phyloP scores from a whole-genome alignment of 2,888 invertebrate genomes.

The Aphrophora alni region DNA sequence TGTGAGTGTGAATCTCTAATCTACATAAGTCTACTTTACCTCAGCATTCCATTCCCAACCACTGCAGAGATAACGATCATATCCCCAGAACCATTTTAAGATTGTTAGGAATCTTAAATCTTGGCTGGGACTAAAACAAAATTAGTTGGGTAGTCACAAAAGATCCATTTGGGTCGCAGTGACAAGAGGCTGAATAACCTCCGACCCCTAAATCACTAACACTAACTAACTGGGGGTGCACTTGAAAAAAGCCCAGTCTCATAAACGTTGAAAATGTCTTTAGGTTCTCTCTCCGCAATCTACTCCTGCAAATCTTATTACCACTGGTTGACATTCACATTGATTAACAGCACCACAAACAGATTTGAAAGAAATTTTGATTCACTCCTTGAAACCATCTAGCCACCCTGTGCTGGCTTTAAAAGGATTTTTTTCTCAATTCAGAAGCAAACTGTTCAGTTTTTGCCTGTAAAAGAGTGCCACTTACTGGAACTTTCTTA shows the following conservation, averaged over 20 bases:
- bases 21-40: no score
- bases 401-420: constrained; percentile 3
- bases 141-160: no score
- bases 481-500: neutral
- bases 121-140: no score
- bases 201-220: no score
- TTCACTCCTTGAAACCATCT: constrained; percentile 4
- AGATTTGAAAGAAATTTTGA: constrained; percentile 12
- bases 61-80: no score
- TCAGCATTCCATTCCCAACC: no score
- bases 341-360: constrained; percentile 10
- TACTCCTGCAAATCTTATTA: neutral
- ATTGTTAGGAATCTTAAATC: no score
- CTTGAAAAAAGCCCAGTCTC: neutral
- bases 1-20: no score
- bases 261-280: neutral
- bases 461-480: neutral
- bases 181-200: no score
- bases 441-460: constrained; percentile 17
- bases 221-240: neutral
- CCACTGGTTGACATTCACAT: neutral
- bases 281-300: neutral
- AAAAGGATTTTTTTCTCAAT: neutral
- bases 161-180: no score
- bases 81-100: no score